Conservation (phyloP, 2,888 invertebrate genomes). For the Caenorhabditis sulstoni region DNA sequence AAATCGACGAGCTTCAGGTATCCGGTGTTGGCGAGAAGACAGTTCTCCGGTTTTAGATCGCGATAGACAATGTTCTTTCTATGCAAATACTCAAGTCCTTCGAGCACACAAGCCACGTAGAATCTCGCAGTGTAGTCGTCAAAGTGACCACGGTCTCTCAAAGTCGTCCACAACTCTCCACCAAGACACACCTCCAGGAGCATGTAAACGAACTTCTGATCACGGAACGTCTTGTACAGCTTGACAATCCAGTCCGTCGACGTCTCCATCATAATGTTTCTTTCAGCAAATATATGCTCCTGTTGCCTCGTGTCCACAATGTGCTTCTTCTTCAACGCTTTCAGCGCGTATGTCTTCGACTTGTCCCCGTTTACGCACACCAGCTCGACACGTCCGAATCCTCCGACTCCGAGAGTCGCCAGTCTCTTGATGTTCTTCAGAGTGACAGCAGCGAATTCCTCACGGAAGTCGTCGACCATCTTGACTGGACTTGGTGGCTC, state of each 20-base stretch:
- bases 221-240: conserved; percentile 94
- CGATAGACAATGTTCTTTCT: conserved; percentile 95
- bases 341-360: conserved; percentile 87
- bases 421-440: conserved; percentile 89
- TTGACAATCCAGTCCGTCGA: conserved; percentile 88
- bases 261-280: conserved; percentile 88
- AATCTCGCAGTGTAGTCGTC: conserved; percentile 84
- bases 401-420: conserved; percentile 92
- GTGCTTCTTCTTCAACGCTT: conserved; percentile 91
- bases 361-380: conserved; percentile 82
- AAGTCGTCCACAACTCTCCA: conserved; percentile 95
- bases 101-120: conserved; percentile 94
- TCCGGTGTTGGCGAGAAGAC: conserved; percentile 92
- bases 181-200: conserved; percentile 95
- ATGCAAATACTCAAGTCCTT: conserved; percentile 97
- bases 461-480: conserved; percentile 74
- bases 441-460: conserved; percentile 85
- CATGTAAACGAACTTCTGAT: conserved; percentile 93
- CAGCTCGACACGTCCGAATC: conserved; percentile 89
- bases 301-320: conserved; percentile 92
- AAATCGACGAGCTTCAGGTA: conserved; percentile 89
- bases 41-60: conserved; percentile 88
- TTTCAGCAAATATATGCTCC: conserved; percentile 91
- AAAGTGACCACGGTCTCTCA: conserved; percentile 86
- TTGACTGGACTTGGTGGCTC: conserved; percentile 72